Conservation (phyloP, 2,797 vertebrate species). For the Odontamblyopus lacepedii region DNA sequence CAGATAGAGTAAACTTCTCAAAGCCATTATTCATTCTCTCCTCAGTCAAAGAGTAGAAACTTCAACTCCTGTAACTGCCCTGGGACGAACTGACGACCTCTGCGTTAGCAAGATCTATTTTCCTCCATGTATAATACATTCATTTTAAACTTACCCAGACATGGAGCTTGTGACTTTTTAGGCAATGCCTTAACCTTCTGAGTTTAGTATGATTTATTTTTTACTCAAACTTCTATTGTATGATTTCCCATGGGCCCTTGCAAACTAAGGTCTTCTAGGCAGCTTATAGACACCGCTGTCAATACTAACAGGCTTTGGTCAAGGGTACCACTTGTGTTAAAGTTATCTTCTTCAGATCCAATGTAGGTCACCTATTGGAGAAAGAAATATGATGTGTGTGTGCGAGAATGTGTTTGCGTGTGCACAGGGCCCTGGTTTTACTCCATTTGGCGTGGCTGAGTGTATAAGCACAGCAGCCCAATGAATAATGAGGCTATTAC, state of each 20-base stretch:
- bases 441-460: conserved; percentile 53
- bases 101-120: too few species aligned
- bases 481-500: conserved; percentile 76
- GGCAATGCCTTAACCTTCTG: too few species aligned
- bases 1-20: background rate
- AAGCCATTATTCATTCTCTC: background rate
- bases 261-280: conserved; percentile 37
- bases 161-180: too few species aligned
- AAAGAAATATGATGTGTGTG: conserved; percentile 16
- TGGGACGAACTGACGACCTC: background rate
- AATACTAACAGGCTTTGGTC: conserved; percentile 4
- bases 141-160: too few species aligned
- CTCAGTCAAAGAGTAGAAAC: background rate
- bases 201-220: background rate
- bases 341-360: background rate
- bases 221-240: conserved; percentile 3
- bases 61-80: background rate
- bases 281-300: conserved; percentile 12
- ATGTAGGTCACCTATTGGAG: background rate
- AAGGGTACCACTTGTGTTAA: background rate
- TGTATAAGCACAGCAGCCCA: conserved; percentile 51
- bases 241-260: conserved; percentile 46
- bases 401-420: conserved; percentile 22
- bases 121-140: too few species aligned
- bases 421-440: conserved; percentile 48